Base-by-base conservation (phyloP, 1,140 invertebrate species). In the Macrobrachium rosenbergii region DNA sequence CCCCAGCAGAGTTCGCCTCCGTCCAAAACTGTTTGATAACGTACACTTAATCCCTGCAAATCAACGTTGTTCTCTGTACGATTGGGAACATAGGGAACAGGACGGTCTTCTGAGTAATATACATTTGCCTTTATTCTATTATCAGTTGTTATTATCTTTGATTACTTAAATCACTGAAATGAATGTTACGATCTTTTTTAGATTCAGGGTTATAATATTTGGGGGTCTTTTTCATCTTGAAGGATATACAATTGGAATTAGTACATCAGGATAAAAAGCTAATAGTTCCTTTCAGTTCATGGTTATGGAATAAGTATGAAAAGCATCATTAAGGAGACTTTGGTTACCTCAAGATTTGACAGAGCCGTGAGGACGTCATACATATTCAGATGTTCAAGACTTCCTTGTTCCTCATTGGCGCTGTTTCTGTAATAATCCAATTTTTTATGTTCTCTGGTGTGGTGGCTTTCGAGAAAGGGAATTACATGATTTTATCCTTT, bases 331-430 rank as follows among this genome's bases (percentile, higher is more conserved):
- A 37, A 37, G 28, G 28, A 12, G 52, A 21, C 37, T 80, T 37
- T 37, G 17, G 69, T 83, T 60, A 84, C 83, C 83, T 84, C n/a
- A 2, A 84, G 23, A 37, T 78, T 78, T 5, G 83, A 72, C 19
- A 78, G 59, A 37, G 83, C 83, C n/a, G 83, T 16, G n/a, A 84
- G 45, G 62, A 84, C 73, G 8, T 84, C 83, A 2, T 59, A 37
- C 6, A 84, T 16, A 64, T 84, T 77, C 12, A 84, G 75, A 23
- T 84, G 83, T 23, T 77, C 76, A n/a, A 76, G 60, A 21, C 37
- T 84, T 23, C 83, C 83, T 11, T n/a, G 60, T 19, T 78, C 83
- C 19, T 43, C 16, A n/a, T 72, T 43, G 6, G 69, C 21, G 37
- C 12, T 17, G 21, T 72, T n/a, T 28, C 21, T 43, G 14, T n/a